Conservation (phyloP, 2,113 vertebrate species). For the Prinia subflava region DNA sequence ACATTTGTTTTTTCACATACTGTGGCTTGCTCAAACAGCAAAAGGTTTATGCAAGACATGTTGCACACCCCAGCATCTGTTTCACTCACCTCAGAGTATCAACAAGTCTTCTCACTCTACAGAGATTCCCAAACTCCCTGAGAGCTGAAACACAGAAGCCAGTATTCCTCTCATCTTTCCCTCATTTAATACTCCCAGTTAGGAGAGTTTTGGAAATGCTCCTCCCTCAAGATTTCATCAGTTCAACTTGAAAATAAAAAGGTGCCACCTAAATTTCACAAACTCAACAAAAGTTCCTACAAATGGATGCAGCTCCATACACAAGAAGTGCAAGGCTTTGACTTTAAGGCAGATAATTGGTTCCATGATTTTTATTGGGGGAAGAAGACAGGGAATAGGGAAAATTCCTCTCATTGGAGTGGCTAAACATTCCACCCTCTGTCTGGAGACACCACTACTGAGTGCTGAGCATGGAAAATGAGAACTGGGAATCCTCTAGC, state of each 20-base stretch:
- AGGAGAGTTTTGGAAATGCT: background rate
- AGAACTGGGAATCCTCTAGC: background rate
- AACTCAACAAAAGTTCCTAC: background rate
- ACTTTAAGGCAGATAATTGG: background rate
- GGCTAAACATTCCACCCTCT: fast-evolving
- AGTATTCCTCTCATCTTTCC: background rate
- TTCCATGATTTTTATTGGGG: background rate
- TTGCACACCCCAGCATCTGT: background rate
- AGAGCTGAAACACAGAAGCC: background rate
- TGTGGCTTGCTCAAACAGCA: background rate
- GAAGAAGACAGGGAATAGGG: background rate
- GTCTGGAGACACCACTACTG: background rate
- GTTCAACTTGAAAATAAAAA: background rate
- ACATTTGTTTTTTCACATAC: background rate
- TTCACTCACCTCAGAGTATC: background rate
- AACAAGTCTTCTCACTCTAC: background rate
- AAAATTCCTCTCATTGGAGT: background rate
- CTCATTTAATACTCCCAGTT: background rate
- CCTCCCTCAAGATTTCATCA: background rate
- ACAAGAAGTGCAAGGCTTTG: background rate
- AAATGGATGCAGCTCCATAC: background rate
- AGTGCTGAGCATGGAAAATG: background rate
- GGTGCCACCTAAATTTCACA: background rate
- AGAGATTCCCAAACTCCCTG: background rate
- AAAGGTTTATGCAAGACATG: background rate